A percentile compares a stretch with the other conserved stretches of the same genome.
Evolutionary conservation across 2,888 invertebrate species (phyloP).

Genomic region (Hypolimnas misippus): DNA sequence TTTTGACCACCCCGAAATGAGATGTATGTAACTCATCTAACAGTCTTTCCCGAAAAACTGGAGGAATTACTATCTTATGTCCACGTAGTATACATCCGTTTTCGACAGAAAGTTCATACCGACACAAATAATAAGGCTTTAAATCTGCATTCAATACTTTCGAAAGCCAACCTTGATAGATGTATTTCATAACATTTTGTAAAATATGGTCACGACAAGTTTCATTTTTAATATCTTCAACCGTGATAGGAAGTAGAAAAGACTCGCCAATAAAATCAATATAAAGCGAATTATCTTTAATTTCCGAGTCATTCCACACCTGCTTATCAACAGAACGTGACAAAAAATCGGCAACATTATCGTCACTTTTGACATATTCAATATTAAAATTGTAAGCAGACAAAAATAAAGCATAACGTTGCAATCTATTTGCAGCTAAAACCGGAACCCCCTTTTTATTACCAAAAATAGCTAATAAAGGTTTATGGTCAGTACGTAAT

Average conservation of each 20-base stretch:
- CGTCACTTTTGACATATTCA: slow-evolving; percentile 13
- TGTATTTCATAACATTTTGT: neutral
- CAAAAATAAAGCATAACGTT: slow-evolving; percentile 14
- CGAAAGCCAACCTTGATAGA: neutral
- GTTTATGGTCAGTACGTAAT: slow-evolving; percentile 39
- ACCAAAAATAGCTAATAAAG: slow-evolving; percentile 34
- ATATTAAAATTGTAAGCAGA: slow-evolving; percentile 17
- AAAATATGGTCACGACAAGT: neutral
- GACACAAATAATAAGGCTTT: neutral
- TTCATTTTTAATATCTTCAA: slow-evolving; percentile 3
- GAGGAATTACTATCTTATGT: neutral
- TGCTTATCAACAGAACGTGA: neutral
- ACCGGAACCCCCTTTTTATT: slow-evolving; percentile 34
- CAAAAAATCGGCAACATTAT: slow-evolving; percentile 14
- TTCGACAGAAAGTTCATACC: neutral
- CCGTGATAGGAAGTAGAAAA: neutral
- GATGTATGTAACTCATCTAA: slow-evolving; percentile 33
- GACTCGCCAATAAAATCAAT: neutral
- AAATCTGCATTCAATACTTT: neutral
- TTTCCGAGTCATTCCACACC: neutral
- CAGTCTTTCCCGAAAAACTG: slow-evolving; percentile 27
- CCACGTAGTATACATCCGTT: slow-evolving; percentile 35
- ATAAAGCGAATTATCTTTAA: neutral
- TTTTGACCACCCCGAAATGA: slow-evolving; percentile 39
- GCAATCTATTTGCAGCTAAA: slow-evolving; percentile 33